These are phyloP conservation scores for Epinephelus awoara DNA, from an alignment of 2,797 vertebrate species.

Conservation along the genomic window DNA sequence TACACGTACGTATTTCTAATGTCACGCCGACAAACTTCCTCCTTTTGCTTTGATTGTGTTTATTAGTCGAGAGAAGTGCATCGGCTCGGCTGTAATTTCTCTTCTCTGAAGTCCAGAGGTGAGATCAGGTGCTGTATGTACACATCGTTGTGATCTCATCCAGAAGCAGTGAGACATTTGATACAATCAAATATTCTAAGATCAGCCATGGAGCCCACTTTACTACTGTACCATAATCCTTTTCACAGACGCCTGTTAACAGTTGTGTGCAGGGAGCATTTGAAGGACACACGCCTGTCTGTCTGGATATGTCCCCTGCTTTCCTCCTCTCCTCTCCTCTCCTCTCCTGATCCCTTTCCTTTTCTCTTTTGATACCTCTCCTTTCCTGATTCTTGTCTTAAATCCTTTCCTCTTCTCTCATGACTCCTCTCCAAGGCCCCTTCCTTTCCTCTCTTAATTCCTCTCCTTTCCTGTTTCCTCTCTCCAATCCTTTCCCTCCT, in stretches of 20 bases:
- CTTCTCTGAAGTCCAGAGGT: slow-evolving; percentile 28
- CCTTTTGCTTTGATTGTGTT: slow-evolving; percentile 4
- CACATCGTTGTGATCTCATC: slow-evolving; percentile 15
- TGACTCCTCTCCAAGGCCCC: neutral
- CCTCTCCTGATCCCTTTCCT: neutral
- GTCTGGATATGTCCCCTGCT: slow-evolving; percentile 31
- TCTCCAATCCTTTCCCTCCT: neutral
- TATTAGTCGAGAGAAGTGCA: slow-evolving; percentile 14
- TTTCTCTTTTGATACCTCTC: neutral
- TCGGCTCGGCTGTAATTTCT: neutral
- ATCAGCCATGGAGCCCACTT: slow-evolving; percentile 61
- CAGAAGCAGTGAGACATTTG: slow-evolving; percentile 58
- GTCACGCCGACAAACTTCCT: slow-evolving; percentile 40
- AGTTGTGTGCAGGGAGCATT: slow-evolving; percentile 56
- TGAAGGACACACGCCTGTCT: slow-evolving; percentile 65
- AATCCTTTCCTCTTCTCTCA: neutral
- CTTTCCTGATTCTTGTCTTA: neutral
- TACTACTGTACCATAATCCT: slow-evolving; percentile 58
- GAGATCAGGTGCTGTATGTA: slow-evolving; percentile 16
- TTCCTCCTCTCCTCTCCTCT: slow-evolving; percentile 9
- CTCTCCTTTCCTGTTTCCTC: neutral
- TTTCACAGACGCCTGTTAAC: slow-evolving; percentile 77
- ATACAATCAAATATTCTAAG: slow-evolving; percentile 67
- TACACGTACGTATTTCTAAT: slow-evolving; percentile 69
- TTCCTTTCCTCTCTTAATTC: neutral